Percentiles rank a stretch among this genome's conserved stretches.
These are phyloP conservation scores for Pseudopipra pipra DNA, from an alignment of 2,113 vertebrate species.

Conservation along the genomic window DNA sequence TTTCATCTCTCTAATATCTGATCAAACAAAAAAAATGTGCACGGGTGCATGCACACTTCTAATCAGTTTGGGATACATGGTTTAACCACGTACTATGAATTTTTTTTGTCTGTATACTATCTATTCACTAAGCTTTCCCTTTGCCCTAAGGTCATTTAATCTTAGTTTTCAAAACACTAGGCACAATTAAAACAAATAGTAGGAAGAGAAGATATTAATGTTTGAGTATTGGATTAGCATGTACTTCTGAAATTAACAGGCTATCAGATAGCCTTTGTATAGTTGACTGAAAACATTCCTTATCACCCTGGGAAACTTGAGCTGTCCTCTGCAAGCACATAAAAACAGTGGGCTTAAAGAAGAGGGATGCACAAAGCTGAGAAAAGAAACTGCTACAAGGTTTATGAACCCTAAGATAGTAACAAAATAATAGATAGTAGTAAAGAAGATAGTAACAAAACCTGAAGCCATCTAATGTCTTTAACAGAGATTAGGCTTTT, in stretches of 20 bases:
- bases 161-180: not conserved
- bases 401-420: not conserved
- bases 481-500: not conserved
- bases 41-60: not conserved
- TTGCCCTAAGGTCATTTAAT: not conserved
- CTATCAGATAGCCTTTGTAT: not conserved
- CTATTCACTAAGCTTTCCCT: not conserved
- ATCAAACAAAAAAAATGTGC: not conserved
- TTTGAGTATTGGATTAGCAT: not conserved
- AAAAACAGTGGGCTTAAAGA: not conserved
- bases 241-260: not conserved
- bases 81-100: not conserved
- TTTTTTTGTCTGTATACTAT: not conserved
- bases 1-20: not conserved
- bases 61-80: not conserved
- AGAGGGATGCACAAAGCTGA: not conserved
- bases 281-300: constrained; percentile 28
- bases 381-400: not conserved
- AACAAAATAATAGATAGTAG: not conserved
- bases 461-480: not conserved
- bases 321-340: not conserved
- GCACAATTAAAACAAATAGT: not conserved
- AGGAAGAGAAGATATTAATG: not conserved
- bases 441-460: not conserved
- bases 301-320: not conserved